Evolutionary conservation across 2,888 invertebrate genomes (phyloP).

Genomic region (Tetragnatha montana): DNA sequence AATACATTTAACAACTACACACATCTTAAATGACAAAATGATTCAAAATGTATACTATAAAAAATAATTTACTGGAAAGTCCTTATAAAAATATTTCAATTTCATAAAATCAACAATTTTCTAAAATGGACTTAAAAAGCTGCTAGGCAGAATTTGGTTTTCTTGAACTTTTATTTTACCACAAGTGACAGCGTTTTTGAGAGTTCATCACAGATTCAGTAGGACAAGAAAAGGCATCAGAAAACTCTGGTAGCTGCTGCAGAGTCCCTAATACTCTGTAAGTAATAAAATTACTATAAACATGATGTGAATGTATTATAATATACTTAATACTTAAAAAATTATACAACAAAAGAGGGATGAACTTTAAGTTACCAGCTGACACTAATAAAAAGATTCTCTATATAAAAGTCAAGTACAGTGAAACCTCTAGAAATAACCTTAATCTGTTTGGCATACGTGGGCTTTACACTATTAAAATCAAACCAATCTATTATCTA

Average conservation of each 20-base stretch:
- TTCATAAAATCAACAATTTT: conserved; percentile 27
- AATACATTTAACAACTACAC: conserved; percentile 38
- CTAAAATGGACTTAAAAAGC: conserved; percentile 9
- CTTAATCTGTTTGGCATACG: no score
- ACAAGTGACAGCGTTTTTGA: conserved; percentile 88
- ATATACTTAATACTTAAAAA: no score
- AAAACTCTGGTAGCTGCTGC: conserved; percentile 75
- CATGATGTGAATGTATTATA: no score
- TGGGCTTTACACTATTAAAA: no score
- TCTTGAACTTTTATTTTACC: conserved; percentile 80
- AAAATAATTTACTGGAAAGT: conserved; percentile 64
- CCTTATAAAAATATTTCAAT: conserved; percentile 37
- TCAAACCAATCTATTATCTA: no score
- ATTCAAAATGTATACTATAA: conserved; percentile 61
- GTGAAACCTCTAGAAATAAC: no score
- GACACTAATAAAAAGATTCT: no score
- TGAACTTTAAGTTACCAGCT: no score
- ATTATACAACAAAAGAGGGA: no score
- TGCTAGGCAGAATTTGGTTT: not conserved
- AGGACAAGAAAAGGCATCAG: conserved; percentile 90
- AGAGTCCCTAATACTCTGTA: conserved; percentile 65
- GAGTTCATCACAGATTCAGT: conserved; percentile 93
- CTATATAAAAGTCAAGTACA: no score
- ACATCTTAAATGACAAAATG: conserved; percentile 51
- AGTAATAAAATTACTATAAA: not conserved